These are phyloP conservation scores for Halichondria panicea DNA, from an alignment of 37 sponge, comb jelly and placozoan species.

Conservation along the genomic window DNA sequence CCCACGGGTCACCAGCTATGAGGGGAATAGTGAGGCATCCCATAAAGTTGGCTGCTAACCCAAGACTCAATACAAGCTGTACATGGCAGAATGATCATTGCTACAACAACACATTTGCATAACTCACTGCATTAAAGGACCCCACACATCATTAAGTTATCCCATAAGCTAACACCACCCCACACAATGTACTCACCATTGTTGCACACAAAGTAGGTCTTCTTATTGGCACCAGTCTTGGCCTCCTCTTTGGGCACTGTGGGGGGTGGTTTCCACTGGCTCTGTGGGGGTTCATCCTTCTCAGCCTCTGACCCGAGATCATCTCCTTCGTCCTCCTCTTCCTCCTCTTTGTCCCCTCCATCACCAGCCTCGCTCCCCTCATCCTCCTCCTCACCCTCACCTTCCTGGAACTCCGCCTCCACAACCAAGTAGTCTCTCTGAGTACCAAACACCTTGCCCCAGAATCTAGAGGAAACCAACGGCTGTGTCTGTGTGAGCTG, in stretches of 20 bases:
- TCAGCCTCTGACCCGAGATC: slow-evolving; percentile 50
- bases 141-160: too few species aligned
- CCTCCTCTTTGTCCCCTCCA: slow-evolving; percentile 35
- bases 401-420: slow-evolving; percentile 87
- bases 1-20: slow-evolving; percentile 92
- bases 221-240: slow-evolving; percentile 94
- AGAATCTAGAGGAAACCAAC: slow-evolving; percentile 83
- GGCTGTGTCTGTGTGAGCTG: slow-evolving; percentile 72
- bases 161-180: neutral
- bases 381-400: slow-evolving; percentile 93
- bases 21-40: too few species aligned
- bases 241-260: slow-evolving; percentile 88
- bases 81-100: too few species aligned
- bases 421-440: slow-evolving; percentile 89
- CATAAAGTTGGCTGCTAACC: too few species aligned
- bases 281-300: slow-evolving; percentile 80
- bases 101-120: too few species aligned
- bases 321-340: slow-evolving; percentile 6
- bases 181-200: slow-evolving; percentile 59
- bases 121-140: too few species aligned
- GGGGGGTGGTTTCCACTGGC: slow-evolving; percentile 95
- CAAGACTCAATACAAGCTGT: too few species aligned
- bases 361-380: slow-evolving; percentile 55
- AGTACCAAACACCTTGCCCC: slow-evolving; percentile 96
- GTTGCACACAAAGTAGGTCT: slow-evolving; percentile 96